Evolutionary conservation across 2,797 vertebrate species (phyloP).

Genomic region (Taeniopygia guttata): DNA sequence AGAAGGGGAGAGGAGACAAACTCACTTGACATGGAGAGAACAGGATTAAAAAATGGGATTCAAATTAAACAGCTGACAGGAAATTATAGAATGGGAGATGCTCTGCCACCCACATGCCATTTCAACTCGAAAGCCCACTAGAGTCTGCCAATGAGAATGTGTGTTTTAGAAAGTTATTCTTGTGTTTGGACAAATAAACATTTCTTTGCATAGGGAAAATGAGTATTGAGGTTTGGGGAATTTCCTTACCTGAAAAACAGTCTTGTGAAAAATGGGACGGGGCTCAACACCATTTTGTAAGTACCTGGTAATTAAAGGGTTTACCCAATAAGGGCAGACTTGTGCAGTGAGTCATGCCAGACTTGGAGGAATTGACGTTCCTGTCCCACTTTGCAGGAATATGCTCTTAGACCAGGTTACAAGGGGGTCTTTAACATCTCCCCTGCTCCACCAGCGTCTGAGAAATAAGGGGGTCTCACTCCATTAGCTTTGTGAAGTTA

Average conservation of each 20-base stretch:
- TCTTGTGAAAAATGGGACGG: not conserved
- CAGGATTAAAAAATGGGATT: not conserved
- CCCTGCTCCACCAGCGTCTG: not conserved
- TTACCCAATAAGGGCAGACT: not conserved
- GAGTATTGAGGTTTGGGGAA: not conserved
- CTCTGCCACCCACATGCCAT: not conserved
- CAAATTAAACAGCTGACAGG: not conserved
- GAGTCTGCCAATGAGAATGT: not conserved
- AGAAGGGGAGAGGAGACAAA: not conserved
- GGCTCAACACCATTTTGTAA: not conserved
- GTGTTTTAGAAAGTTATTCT: not conserved
- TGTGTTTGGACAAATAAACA: not conserved
- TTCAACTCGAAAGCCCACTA: not conserved
- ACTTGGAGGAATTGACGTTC: not conserved
- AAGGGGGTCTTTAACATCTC: not conserved
- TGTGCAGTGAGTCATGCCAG: not conserved
- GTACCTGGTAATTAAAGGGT: not conserved
- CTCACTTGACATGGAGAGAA: not conserved
- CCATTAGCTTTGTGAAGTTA: not conserved
- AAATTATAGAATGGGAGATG: not conserved
- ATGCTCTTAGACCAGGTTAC: not conserved
- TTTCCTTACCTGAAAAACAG: not conserved
- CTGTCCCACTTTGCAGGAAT: fast-evolving
- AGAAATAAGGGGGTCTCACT: not conserved
- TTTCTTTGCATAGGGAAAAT: not conserved